These are phyloP conservation scores for Macrophya alboannulata DNA, from an alignment of 2,888 invertebrate species.

Conservation along the genomic window DNA sequence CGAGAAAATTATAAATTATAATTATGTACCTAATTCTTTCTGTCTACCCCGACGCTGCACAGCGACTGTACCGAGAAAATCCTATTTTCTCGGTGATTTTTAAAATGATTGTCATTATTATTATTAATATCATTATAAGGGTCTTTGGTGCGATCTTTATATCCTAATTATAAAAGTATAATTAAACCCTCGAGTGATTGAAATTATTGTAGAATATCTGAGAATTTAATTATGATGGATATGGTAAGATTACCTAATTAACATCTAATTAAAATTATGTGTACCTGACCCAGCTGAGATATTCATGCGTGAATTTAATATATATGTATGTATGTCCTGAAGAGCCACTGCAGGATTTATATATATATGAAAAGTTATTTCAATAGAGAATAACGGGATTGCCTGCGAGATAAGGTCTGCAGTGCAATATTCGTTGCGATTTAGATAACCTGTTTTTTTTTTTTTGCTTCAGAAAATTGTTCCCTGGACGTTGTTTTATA, in stretches of 20 bases:
- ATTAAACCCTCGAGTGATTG: neutral
- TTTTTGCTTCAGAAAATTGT: conserved; percentile 1
- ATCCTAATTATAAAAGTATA: neutral
- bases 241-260: neutral
- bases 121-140: neutral
- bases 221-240: neutral
- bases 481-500: conserved; percentile 33
- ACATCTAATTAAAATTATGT: neutral
- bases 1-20: conserved; percentile 36
- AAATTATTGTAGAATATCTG: neutral
- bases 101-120: neutral
- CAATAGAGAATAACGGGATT: neutral
- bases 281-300: neutral
- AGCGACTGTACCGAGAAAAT: conserved; percentile 28
- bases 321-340: neutral
- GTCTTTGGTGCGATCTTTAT: neutral
- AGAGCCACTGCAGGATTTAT: neutral
- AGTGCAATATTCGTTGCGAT: neutral
- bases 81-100: neutral
- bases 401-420: neutral
- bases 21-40: conserved; percentile 25
- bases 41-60: neutral
- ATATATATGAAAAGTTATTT: neutral
- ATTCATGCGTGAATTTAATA: neutral
- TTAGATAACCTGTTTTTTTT: conserved; percentile 16